Evolutionary conservation across 64 coral and sea anemone genomes (phyloP).

Genomic region (Platygyra sinensis): DNA sequence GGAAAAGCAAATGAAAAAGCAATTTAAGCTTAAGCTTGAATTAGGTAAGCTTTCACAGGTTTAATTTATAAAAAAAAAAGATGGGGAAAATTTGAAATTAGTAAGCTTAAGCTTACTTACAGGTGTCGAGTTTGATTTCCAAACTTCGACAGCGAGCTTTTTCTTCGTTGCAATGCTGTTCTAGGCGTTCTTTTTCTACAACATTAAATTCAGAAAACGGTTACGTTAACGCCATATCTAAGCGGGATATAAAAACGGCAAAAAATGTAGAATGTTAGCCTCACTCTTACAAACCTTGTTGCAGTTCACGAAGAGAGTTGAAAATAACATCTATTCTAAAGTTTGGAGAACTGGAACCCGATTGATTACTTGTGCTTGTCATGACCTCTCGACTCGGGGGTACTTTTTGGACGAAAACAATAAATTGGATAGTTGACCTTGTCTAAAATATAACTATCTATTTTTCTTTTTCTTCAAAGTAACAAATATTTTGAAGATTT

Average conservation of each 20-base stretch:
- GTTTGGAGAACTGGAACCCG: slow-evolving; percentile 61
- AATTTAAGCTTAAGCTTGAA: neutral
- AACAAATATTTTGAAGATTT: too few relatives aligned
- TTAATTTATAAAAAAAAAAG: neutral
- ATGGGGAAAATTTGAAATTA: neutral
- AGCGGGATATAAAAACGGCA: neutral
- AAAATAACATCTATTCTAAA: slow-evolving; percentile 84
- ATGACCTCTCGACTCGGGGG: neutral
- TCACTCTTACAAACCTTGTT: slow-evolving; percentile 56
- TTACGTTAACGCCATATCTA: neutral
- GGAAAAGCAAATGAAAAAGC: neutral
- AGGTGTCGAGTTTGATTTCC: slow-evolving; percentile 28
- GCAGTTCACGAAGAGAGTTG: slow-evolving; percentile 70
- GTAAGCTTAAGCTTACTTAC: neutral
- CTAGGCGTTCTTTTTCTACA: slow-evolving; percentile 47
- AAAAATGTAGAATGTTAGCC: neutral
- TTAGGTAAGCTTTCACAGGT: neutral
- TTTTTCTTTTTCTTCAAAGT: neutral
- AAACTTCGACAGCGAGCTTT: slow-evolving; percentile 31
- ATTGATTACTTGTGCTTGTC: neutral
- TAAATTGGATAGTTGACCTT: neutral
- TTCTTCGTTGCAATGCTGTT: slow-evolving; percentile 20
- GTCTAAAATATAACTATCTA: neutral
- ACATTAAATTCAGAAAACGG: neutral
- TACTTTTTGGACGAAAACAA: neutral